phyloP scores from a whole-genome alignment of 2,888 invertebrate species.

The Melipona beecheii region DNA sequence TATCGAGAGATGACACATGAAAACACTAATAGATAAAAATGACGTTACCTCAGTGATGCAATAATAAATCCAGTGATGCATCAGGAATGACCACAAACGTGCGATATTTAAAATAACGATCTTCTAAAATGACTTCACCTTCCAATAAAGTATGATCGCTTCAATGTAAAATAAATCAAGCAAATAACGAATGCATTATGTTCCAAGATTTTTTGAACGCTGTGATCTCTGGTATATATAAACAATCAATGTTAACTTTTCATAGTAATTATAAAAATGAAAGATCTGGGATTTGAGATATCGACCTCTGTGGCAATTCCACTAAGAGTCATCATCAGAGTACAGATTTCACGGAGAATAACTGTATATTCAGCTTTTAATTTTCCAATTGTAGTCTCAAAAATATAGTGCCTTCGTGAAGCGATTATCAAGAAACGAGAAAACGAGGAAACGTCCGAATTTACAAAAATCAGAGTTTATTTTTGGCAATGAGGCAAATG shows the following conservation, averaged over 20 bases:
- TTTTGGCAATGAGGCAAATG: background rate
- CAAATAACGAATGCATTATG: background rate
- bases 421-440: background rate
- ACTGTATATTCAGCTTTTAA: too few relatives aligned
- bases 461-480: background rate
- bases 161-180: background rate
- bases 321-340: background rate
- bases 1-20: background rate
- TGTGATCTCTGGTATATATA: background rate
- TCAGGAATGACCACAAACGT: background rate
- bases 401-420: background rate
- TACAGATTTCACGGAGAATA: too few relatives aligned
- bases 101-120: constrained; percentile 2
- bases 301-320: background rate
- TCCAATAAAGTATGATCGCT: background rate
- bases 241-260: background rate
- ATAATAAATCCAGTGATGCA: too few relatives aligned
- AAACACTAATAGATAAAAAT: background rate
- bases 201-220: background rate
- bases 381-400: too few relatives aligned
- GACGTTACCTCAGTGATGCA: background rate
- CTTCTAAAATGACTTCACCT: background rate
- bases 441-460: background rate
- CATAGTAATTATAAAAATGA: background rate
- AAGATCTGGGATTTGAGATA: background rate